Evolutionary conservation across 2,888 invertebrate species (phyloP).

Genomic region (Temnothorax rugatulus): DNA sequence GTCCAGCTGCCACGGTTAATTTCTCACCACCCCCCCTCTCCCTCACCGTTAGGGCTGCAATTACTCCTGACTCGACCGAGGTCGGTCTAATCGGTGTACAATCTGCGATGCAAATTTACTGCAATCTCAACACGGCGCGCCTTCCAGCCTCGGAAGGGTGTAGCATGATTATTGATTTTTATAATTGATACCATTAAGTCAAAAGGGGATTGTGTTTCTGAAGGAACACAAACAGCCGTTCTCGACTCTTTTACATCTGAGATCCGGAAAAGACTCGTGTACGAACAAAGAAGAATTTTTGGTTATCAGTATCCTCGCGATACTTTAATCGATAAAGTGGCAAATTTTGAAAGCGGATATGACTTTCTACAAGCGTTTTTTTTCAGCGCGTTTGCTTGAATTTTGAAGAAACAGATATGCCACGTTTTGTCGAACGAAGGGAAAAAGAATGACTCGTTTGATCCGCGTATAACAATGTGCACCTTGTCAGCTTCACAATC

Average conservation of each 20-base stretch:
- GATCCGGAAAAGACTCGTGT: background rate
- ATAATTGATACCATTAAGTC: slow-evolving; percentile 15
- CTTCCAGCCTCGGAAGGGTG: slow-evolving; percentile 47
- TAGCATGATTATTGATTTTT: slow-evolving; percentile 31
- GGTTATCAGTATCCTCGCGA: background rate
- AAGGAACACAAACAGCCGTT: background rate
- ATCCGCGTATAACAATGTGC: slow-evolving; percentile 5
- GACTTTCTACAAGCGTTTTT: background rate
- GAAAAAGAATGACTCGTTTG: background rate
- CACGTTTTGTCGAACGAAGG: background rate
- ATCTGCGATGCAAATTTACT: slow-evolving; percentile 71
- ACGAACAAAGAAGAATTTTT: background rate
- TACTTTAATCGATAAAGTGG: background rate
- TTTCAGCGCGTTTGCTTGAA: background rate
- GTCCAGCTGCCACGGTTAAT: slow-evolving; percentile 78
- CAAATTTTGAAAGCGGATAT: background rate
- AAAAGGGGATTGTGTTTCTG: background rate
- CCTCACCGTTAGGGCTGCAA: slow-evolving; percentile 64
- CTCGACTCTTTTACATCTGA: background rate
- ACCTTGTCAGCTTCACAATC: slow-evolving; percentile 48
- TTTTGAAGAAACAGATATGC: background rate
- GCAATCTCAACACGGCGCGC: slow-evolving; percentile 59
- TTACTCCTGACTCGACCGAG: slow-evolving; percentile 65
- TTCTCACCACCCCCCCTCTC: slow-evolving; percentile 51
- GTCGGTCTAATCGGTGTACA: slow-evolving; percentile 73